A percentile compares a stretch with the other conserved stretches of the same genome.
These are phyloP conservation scores for Drosophila takahashii DNA, from an alignment of 1,140 invertebrate species.

Conservation along the genomic window DNA sequence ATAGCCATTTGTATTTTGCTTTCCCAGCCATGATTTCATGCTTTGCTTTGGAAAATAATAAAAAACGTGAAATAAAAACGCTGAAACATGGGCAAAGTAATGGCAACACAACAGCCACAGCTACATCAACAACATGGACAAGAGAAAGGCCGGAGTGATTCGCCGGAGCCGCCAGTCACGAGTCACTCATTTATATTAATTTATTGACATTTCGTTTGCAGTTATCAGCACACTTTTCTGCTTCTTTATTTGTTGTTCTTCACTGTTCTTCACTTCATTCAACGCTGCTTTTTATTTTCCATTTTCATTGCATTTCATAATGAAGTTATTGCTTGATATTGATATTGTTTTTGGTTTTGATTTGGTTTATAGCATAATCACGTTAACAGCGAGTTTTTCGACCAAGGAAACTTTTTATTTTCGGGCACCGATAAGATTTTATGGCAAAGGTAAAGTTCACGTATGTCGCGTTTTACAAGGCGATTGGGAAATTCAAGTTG, in stretches of 20 bases:
- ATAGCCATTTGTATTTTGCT: slow-evolving; percentile 29
- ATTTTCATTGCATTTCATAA: slow-evolving; percentile 39
- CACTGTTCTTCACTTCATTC: slow-evolving; percentile 1
- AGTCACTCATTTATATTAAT: slow-evolving; percentile 81
- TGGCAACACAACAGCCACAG: background rate
- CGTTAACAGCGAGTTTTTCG: slow-evolving; percentile 10
- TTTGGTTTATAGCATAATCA: slow-evolving; percentile 19
- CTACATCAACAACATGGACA: slow-evolving; percentile 16
- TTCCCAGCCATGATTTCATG: slow-evolving; percentile 27
- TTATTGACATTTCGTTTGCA: slow-evolving; percentile 72
- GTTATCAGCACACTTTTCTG: slow-evolving; percentile 55
- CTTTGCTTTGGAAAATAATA: slow-evolving; percentile 4
- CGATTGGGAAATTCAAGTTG: background rate
- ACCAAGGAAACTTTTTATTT: slow-evolving; percentile 24
- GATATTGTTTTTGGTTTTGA: slow-evolving; percentile 17
- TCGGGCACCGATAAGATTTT: slow-evolving; percentile 25
- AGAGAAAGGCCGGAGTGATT: slow-evolving; percentile 29
- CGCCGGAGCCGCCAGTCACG: slow-evolving; percentile 55
- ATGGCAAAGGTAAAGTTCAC: slow-evolving; percentile 27
- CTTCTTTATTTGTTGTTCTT: slow-evolving; percentile 34
- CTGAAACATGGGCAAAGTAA: background rate
- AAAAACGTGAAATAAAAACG: background rate
- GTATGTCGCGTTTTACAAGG: background rate
- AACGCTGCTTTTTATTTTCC: slow-evolving; percentile 6
- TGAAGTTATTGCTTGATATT: slow-evolving; percentile 13